Evolutionary conservation across 1,140 invertebrate genomes (phyloP), one percentile per base, ranked within the genome.

Genomic region (Calosoma granatense): DNA sequence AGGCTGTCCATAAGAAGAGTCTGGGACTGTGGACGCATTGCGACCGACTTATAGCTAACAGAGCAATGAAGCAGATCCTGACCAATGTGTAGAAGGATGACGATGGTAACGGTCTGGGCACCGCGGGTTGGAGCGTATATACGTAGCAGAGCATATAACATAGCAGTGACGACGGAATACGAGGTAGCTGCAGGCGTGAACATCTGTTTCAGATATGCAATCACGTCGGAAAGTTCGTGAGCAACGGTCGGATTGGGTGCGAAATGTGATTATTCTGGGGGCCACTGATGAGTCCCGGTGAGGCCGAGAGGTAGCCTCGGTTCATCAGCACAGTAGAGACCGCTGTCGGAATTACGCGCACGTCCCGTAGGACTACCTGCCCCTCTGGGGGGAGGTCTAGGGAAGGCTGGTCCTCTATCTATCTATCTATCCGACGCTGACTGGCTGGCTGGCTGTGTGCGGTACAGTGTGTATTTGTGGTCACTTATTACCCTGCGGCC

Each of bases 191-290:
- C 6, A 17, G 15, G 15, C 15, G 17, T 9, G 6, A 47, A 17
- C 41, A 47, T 47, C 41, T 47, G 41, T 47, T 47, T 17, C 41
- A 17, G 41, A 47, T 47, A 47, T 47, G 41, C 41, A 47, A 47
- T 47, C 41, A 47, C 41, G 41, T 47, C 15, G 4, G 15, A 4
- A 30, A 9, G 26, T n/a, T 36, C 26, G 26, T 6, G 6, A 36
- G n/a, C 26, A 6, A 36, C 26, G 26, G 26, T 9, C n/a, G 26
- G n/a, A 36, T 36, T n/a, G 41, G 41, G 41, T 47, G 41, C 41
- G 41, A 47, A 47, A 47, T 47, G 41, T 47, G 41, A 47, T 47
- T 47, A 47, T 47, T 47, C 41, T 17, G 17, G 9, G 41, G 17
- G 17, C 3, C 17, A 17, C 3, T 9, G 4, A 17, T 17, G 41